Evolutionary conservation across 2,113 vertebrate species (phyloP), one percentile per base, ranked within the genome.

Genomic region (Catharus fuscescens): DNA sequence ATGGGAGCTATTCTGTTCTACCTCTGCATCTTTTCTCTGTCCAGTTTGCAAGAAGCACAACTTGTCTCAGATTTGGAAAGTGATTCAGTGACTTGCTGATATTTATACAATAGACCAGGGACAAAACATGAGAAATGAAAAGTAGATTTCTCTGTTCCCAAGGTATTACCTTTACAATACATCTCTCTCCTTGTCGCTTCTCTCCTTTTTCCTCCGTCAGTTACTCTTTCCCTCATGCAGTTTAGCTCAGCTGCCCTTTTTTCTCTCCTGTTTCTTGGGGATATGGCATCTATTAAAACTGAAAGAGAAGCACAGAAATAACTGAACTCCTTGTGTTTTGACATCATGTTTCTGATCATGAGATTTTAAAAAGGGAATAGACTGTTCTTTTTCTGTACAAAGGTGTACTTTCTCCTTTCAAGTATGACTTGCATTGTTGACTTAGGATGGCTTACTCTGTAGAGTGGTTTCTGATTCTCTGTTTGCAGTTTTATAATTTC

Each of bases 241-340:
- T 79, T 94, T 71, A 80, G 52, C 48, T 88, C 60, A 64, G 53
- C 25, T 93, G 83, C 80, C 91, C 61, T 82, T 94, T 93, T 57
- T 80, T 38, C 56, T 81, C 31, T 79, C 19, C 28, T 74, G 47
- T 81, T 93, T 71, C 88, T n/a, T 31, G 21, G 48, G n/a, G 44
- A 69, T 65, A 25, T 71, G 53, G 9, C 65, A 91, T 56, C 86
- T 91, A 57, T 93, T 93, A 91, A 83, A 89, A 52, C 31, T 64
- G 65, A 87, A 97, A 86, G 47, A 53, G 40, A 91, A 44, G 78
- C 31, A 60, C 38, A 66, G 64, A 78, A 81, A 53, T 81, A 84
- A 21, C 83, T 71, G 77, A 89, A 79, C 36, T 72, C 78, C 65
- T 84, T 71, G 78, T 80, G 36, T 87, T 95, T 65, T 76, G 77